phyloP scores from a whole-genome alignment of 2,797 vertebrate genomes.

The Sylvilagus floridanus region DNA sequence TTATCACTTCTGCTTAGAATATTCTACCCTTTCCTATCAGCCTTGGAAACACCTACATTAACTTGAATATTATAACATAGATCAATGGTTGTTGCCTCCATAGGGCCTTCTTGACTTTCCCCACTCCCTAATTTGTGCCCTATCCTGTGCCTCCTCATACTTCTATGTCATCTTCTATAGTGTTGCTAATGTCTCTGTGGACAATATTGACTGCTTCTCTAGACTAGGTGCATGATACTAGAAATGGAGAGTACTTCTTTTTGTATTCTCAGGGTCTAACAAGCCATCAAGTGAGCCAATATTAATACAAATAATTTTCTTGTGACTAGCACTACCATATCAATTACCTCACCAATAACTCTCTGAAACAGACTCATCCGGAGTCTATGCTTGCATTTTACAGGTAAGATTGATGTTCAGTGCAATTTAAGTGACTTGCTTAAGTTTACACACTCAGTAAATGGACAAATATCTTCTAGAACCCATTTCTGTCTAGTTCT shows the following conservation, averaged over 20 bases:
- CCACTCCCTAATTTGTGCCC: fast-evolving
- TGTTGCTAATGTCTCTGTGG: too few relatives aligned
- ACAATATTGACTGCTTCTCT: neutral
- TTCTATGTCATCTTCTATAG: neutral
- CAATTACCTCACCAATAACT: neutral
- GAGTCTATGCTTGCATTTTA: neutral
- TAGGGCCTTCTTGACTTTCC: neutral
- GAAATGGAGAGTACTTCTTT: neutral
- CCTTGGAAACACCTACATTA: neutral
- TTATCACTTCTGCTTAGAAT: neutral
- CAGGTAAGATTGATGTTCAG: neutral
- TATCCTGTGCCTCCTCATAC: neutral
- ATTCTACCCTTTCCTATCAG: neutral
- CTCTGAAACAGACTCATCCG: neutral
- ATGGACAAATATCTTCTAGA: neutral
- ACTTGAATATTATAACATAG: neutral
- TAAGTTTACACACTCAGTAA: neutral
- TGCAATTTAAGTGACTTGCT: neutral
- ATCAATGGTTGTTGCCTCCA: neutral
- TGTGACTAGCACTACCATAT: neutral
- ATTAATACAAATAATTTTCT: neutral
- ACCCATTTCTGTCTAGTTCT: neutral
- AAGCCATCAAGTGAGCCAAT: neutral
- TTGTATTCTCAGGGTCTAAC: neutral
- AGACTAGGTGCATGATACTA: neutral